Base-by-base conservation (phyloP, 2,797 vertebrate genomes). In the Mastacembelus armatus region DNA sequence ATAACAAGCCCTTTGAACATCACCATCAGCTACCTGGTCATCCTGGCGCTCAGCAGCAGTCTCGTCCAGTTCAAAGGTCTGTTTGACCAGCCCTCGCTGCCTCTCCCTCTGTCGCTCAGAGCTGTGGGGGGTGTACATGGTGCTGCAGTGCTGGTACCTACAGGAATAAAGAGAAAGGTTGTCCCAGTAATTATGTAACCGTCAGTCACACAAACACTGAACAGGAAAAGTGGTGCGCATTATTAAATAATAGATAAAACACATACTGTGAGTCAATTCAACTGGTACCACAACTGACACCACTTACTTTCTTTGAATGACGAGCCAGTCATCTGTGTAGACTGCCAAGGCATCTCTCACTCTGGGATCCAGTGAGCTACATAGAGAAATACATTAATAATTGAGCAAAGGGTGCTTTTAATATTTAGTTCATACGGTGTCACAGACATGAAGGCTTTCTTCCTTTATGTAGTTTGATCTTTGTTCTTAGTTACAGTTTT, bases 311-410 rank as follows among this genome's bases (percentile, higher is more conserved):
- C 96, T 93, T 56, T 93, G 94, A 65, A 96, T 94, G 43, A 97
- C 91, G 65, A 97, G 93, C 96, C 96, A 98, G 85, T 97, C 93
- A 66, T 97, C 95, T 0, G 94, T 95, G 88, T 97, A 98, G 87
- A 95, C 94, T 19, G 94, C 93, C 71, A 97, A 88, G 0, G 95
- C 95, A 19, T 96, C 95, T 82, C 95, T 93, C 78, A 95, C 96
- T 76, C 95, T 93, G 54, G 94, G 90, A 72, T 97, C 96, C 85
- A 96, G 81, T 24, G 93, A 91, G 57, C 96, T 98, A 83, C 45
- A 71, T 14, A 74, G 70, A 81, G 71, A 83, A 84, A 80, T 67
- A 72, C 74, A 88, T 91, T 8, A 87, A 91, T 90, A 87, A 90
- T 88, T 88, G 14, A 91, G 49, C 50, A 57, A 72, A 73, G 68